Evolutionary conservation across 2,113 vertebrate species (phyloP).

Genomic region (Coreoperca whiteheadi): DNA sequence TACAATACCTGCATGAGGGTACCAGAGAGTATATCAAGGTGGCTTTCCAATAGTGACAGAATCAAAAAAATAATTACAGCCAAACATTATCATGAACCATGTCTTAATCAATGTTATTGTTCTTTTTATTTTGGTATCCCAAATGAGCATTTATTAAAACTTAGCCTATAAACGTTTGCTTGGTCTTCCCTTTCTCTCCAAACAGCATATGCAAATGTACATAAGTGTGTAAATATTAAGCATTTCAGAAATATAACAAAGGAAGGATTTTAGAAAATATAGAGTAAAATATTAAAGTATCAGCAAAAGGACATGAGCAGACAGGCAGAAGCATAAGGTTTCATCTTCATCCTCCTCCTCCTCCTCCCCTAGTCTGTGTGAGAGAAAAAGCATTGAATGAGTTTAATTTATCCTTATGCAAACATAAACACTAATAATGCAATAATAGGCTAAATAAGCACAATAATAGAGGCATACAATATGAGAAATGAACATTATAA

Average conservation of each 20-base stretch:
- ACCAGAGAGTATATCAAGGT: neutral
- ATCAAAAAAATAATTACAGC: neutral
- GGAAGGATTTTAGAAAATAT: neutral
- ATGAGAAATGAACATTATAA: neutral
- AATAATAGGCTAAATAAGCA: too few relatives aligned
- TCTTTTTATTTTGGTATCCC: neutral
- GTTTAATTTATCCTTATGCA: neutral
- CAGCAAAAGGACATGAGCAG: neutral
- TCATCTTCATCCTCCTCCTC: constrained; percentile 6
- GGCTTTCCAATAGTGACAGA: neutral
- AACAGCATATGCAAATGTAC: neutral
- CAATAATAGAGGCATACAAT: neutral
- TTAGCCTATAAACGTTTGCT: neutral
- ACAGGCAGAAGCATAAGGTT: neutral
- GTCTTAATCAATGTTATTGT: neutral
- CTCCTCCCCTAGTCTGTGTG: constrained; percentile 7
- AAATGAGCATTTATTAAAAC: neutral
- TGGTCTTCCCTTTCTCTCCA: neutral
- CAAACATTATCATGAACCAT: neutral
- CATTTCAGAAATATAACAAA: neutral
- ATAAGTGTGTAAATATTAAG: neutral
- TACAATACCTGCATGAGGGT: neutral
- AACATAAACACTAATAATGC: neutral
- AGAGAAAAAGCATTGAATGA: neutral
- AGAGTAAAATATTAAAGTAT: neutral